Evolutionary conservation across 2,888 invertebrate genomes (phyloP).

Genomic region (Petrolisthes cinctipes): DNA sequence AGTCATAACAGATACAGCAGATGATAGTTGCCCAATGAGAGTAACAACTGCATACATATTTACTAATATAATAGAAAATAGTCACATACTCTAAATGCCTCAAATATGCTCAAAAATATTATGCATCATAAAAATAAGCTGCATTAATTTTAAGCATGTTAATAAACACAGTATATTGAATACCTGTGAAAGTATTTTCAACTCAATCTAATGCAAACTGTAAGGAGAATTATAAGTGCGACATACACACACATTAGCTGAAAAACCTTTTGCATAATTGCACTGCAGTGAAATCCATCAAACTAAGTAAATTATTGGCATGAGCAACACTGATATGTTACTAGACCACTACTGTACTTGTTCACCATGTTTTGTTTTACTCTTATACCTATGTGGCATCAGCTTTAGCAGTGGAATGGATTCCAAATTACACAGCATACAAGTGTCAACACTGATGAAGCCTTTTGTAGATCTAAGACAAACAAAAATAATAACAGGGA

Average conservation of each 20-base stretch:
- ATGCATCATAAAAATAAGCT: too few species aligned
- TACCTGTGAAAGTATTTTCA: too few species aligned
- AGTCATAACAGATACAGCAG: too few species aligned
- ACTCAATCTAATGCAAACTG: too few species aligned
- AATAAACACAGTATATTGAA: too few species aligned
- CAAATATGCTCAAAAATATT: too few species aligned
- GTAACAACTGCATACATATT: too few species aligned
- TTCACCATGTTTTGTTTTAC: not conserved
- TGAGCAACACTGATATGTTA: not conserved
- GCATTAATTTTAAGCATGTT: too few species aligned
- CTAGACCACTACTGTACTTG: not conserved
- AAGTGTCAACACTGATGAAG: not conserved
- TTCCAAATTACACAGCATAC: not conserved
- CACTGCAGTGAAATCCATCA: not conserved
- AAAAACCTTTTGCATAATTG: not conserved
- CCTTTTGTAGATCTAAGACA: not conserved
- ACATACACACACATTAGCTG: not conserved
- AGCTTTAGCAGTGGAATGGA: not conserved
- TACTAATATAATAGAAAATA: too few species aligned
- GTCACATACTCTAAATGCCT: too few species aligned
- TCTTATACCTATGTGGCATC: conserved; percentile 1
- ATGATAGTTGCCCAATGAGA: too few species aligned
- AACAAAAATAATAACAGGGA: too few species aligned
- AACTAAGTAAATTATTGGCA: not conserved
- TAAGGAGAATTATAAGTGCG: not conserved